Evolutionary conservation across 2,888 invertebrate genomes (phyloP).

Genomic region (Heteromyza rotundicornis): DNA sequence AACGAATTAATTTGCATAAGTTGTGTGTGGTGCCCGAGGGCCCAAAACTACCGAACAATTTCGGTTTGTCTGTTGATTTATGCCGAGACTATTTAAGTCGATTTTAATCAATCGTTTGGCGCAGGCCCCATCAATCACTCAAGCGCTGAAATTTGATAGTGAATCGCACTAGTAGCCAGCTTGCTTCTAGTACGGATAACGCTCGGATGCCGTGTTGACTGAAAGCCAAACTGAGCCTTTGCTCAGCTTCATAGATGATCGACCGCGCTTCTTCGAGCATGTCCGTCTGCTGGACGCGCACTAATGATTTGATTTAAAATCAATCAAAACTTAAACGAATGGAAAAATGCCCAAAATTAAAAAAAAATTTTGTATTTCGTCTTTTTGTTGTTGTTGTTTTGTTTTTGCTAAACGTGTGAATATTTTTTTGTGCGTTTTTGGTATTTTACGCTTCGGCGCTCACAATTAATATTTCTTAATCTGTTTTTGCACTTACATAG

Average conservation of each 20-base stretch:
- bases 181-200: too few species aligned
- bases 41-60: too few species aligned
- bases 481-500: too few species aligned
- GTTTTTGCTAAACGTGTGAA: constrained; percentile 3
- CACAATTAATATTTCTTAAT: too few species aligned
- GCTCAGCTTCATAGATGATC: constrained; percentile 23
- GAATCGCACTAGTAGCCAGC: too few species aligned
- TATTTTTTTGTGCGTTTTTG: not conserved
- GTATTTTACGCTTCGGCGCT: too few species aligned
- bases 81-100: constrained; percentile 33
- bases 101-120: constrained; percentile 24
- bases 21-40: not conserved
- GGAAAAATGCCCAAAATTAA: constrained; percentile 16
- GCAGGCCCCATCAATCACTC: constrained; percentile 49
- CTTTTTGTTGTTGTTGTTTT: constrained; percentile 27
- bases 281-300: constrained; percentile 1
- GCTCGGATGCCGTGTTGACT: constrained; percentile 33
- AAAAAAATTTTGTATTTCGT: constrained; percentile 21
- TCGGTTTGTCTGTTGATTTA: not conserved
- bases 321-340: constrained; percentile 19
- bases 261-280: constrained; percentile 43
- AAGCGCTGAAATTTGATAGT: constrained; percentile 43
- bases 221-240: too few species aligned
- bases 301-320: constrained; percentile 34
- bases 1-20: constrained; percentile 22